Evolutionary conservation across 2,888 invertebrate genomes (phyloP), one percentile per base, ranked within the genome.

Genomic region (Apotomis turbidana): DNA sequence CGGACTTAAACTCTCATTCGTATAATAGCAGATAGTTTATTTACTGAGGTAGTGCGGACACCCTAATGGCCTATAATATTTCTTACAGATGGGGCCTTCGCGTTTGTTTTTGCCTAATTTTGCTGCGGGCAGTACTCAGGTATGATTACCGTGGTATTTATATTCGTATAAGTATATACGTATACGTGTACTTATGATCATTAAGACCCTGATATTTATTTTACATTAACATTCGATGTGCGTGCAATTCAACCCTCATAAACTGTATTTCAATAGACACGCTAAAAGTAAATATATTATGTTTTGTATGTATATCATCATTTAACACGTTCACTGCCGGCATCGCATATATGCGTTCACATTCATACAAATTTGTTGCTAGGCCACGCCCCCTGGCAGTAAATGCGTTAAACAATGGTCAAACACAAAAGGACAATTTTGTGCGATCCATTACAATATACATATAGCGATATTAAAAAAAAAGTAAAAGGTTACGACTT

Each of bases 1-100:
- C 89, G 85, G 91, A 91, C 91, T 91, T 91, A 91, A 91, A 91
- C 83, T 90, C 90, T 87, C 92, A 83, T 92, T 89, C 81, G 74
- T 59, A 83, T 90, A 89, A 91, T 90, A 87, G 88, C 66, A 77
- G 83, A 88, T 89, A 90, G 88, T 91, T 91, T 90, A 90, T 90
- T 86, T 87, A 79, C 73, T 78, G 76, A 81, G 82, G 83, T 82
- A 80, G 80, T 79, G 79, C 80, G 81, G 84, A 81, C 83, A 79
- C 75, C 77, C 82, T 87, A 88, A 87, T 88, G 85, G 80, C 75
- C 78, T 77, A 83, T 85, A 81, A 89, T 89, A 88, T 87, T 87
- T 89, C 87, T 85, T 82, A 83, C 80, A 84, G 84, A 85, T 87
- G 81, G 83, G 81, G 75, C 79, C 76, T 81, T 80, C 79, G 76